Conservation (phyloP, 2,797 vertebrate species). For the Hippocampus kuda region DNA sequence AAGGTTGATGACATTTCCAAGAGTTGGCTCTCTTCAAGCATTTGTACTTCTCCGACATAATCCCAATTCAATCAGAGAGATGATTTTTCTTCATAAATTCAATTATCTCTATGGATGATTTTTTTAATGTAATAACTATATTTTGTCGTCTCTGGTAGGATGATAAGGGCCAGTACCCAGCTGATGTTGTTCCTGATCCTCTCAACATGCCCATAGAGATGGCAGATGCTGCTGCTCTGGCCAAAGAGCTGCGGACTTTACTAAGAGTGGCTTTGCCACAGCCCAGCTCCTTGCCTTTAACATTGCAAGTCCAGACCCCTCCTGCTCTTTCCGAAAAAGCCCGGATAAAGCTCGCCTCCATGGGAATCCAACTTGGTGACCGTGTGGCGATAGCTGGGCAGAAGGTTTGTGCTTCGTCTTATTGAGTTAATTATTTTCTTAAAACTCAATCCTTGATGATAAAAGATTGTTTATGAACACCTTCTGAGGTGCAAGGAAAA, state of each 20-base stretch:
- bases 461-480: neutral
- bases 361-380: conserved; percentile 84
- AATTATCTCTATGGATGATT: neutral
- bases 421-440: neutral
- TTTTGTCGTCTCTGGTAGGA: conserved; percentile 63
- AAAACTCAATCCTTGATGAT: neutral
- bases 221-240: conserved; percentile 82
- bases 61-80: neutral
- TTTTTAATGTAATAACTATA: neutral
- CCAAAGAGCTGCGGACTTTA: conserved; percentile 81
- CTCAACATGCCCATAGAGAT: conserved; percentile 92
- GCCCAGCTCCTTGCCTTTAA: conserved; percentile 60
- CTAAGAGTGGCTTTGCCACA: conserved; percentile 75
- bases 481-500: neutral
- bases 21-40: neutral
- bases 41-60: neutral
- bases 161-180: conserved; percentile 81
- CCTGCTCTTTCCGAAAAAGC: conserved; percentile 63
- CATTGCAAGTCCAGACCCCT: conserved; percentile 48
- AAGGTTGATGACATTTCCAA: neutral
- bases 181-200: conserved; percentile 87
- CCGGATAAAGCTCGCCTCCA: conserved; percentile 68
- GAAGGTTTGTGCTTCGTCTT: conserved; percentile 71
- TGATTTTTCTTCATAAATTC: neutral
- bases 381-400: conserved; percentile 90